Evolutionary conservation across 2,797 vertebrate genomes (phyloP), one percentile per base, ranked within the genome.

Genomic region (Molothrus aeneus): DNA sequence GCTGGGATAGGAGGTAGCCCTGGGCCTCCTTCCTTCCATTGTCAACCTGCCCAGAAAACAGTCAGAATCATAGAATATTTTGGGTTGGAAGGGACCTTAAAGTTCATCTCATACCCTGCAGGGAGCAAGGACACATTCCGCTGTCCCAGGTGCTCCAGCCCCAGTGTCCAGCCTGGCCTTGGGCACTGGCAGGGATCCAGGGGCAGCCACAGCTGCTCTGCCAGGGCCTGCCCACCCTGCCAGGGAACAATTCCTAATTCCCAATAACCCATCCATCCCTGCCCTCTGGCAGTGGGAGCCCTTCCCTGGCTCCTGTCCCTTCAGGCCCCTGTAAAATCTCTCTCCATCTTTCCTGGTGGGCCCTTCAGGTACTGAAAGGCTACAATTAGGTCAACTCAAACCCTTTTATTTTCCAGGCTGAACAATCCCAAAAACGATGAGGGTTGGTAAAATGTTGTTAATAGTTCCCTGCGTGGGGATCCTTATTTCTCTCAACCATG

Each of bases 221-320:
- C 56, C 34, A 70, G 40, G 13, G 13, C 47, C 48, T 54, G 1
- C 1, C 1, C 60, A 10, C 6, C 25, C n/a, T 74, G 1, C 0
- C 34, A 54, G 21, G 13, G 3, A 61, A 6, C 1, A 54, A 47
- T 28, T 61, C 5, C 69, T 31, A 5, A 28, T 31, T 29, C 54
- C 77, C 31, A 22, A 13, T 0, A 13, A 54, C 25, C 31, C 34
- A 61, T 10, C 7, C 2, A 6, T 0, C 34, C 7, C 70, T 54
- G 26, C 12, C 19, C 54, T 60, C 14, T 47, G 61, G 21, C 34
- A 47, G 0, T 36, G 8, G 1, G n/a, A 80, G 15, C 31, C 56
- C 42, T 54, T 54, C 40, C 34, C 31, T 8, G 1, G 3, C 6
- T 36, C 21, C 54, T 61, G 54, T 8, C 26, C 0, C 48, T 42